Conservation (phyloP, 2,888 invertebrate genomes). For the Petrolisthes manimaculis region DNA sequence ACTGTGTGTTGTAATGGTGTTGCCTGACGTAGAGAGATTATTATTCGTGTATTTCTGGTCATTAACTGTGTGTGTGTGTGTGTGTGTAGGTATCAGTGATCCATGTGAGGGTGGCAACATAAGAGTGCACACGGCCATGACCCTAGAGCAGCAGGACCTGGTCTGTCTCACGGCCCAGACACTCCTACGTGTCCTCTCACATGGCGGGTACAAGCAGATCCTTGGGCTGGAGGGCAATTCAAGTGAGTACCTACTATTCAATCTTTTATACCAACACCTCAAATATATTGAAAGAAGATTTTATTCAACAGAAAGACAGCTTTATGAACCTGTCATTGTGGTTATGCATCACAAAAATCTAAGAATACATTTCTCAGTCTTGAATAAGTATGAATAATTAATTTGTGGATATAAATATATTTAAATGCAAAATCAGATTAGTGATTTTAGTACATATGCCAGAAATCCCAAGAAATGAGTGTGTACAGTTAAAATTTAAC, state of each 20-base stretch:
- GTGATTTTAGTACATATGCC: too few species aligned
- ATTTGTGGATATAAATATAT: too few species aligned
- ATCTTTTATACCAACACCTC: not conserved
- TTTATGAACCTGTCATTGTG: too few species aligned
- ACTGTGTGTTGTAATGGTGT: too few species aligned
- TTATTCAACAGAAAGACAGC: not conserved
- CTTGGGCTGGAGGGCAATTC: slow-evolving; percentile 77
- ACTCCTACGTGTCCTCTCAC: slow-evolving; percentile 87
- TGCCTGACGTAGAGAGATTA: too few species aligned
- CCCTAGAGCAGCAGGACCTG: slow-evolving; percentile 90
- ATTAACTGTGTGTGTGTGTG: not conserved
- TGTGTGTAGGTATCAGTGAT: slow-evolving; percentile 81
- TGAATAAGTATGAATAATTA: too few species aligned
- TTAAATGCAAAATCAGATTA: too few species aligned
- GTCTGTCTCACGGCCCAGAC: slow-evolving; percentile 96
- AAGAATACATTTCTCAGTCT: too few species aligned
- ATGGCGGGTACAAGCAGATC: slow-evolving; percentile 94
- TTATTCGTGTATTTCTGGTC: too few species aligned
- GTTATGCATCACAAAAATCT: too few species aligned
- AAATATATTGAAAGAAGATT: not conserved
- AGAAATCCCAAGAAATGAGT: too few species aligned
- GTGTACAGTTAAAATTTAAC: too few species aligned
- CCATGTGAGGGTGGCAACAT: slow-evolving; percentile 92
- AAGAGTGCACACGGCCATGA: slow-evolving; percentile 90
- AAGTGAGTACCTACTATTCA: slow-evolving; percentile 68